Base-by-base conservation (phyloP, 2,888 invertebrate genomes). In the Melikaiella ostensackeni region DNA sequence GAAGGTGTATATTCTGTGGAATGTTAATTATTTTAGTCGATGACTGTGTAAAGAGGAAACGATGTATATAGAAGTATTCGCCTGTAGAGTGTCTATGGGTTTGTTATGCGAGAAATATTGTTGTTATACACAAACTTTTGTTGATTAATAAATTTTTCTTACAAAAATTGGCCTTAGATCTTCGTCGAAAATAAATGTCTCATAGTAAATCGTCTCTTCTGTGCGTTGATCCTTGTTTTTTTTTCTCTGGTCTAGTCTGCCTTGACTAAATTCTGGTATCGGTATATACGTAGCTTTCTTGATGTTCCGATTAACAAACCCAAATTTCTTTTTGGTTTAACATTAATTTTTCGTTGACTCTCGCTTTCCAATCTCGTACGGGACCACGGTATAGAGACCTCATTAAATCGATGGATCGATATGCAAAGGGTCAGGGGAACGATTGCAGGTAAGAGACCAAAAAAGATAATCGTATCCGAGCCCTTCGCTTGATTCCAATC, bases 131-230 rank as follows among this genome's bases (percentile, higher is more conserved):
- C 76, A 80, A 80, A 82, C 77, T 87, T 89, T 84, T 90, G 90
- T 91, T 90, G 88, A 87, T 89, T 89, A 91, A 91, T 91, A 91
- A 91, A 91, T 88, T 90, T 89, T 90, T 90, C 87, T 87, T 89
- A 88, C 81, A 84, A 90, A 90, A 87, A 91, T 89, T 90, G 88
- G 88, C 87, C 86, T 89, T 88, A 86, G 87, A 89, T 89, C 86
- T 88, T 89, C 86, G 82, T 86, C 86, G 82, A 86, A 86, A 82
- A 76, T 81, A 79, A 70, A n/a, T 70, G 30, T 70, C 66, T 70
- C 16, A 9, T 42, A 70, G 66, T 78, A 73, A 75, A 73, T 33
- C 64, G 27, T 78, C 50, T 78, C 8, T 77, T 62, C 42, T 64
- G 33, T 59, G 75, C 70, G 16, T 70, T 63, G 27, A 63, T 61